Base-by-base conservation (phyloP, 2,888 invertebrate species). In the Agrochola litura region DNA sequence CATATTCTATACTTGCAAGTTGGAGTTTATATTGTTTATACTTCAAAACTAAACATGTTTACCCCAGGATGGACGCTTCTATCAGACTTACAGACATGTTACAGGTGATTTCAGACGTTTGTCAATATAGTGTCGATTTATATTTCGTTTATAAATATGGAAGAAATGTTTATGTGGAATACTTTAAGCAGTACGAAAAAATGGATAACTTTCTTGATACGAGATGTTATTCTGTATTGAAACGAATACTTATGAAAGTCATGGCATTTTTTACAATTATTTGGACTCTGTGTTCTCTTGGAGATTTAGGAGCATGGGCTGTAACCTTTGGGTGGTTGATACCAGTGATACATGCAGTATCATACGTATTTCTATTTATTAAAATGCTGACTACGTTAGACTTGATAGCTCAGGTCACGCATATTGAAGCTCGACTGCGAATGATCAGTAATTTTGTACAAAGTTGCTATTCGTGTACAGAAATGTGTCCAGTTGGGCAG, bases 351-450 rank as follows among this genome's bases (percentile, higher is more conserved):
- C 94, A 92, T 82, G 87, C 91, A 1, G 41, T 92, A 14, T 75
- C 92, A 9, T 95, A 95, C 79, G 43, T 94, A 4, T 95, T 91
- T 86, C 81, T 95, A 37, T 88, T 93, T n/a, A 91, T 95, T 56
- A 96, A 95, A 91, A 94, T 95, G 37, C 79, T 95, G 1, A 94
- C 93, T 1, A 93, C 90, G 8, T 76, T 95, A 41, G 94, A 95
- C 84, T 86, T 95, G 41, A 93, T 93, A 52, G 90, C 92, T 43
- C 94, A 96, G 77, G 90, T 94, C 9, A 90, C 92, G 85, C 92
- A 95, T 2, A 89, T 94, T 16, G 93, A 94, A 81, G 89, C 86
- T 65, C 90, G 95, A 67, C 76, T 96, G n/a, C 88, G 84, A 72
- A 87, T 90, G 25, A 89, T 95, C 6, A 91, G 90, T 41, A 91